Evolutionary conservation across 2,888 invertebrate species (phyloP).

Genomic region (Drosophila differens): DNA sequence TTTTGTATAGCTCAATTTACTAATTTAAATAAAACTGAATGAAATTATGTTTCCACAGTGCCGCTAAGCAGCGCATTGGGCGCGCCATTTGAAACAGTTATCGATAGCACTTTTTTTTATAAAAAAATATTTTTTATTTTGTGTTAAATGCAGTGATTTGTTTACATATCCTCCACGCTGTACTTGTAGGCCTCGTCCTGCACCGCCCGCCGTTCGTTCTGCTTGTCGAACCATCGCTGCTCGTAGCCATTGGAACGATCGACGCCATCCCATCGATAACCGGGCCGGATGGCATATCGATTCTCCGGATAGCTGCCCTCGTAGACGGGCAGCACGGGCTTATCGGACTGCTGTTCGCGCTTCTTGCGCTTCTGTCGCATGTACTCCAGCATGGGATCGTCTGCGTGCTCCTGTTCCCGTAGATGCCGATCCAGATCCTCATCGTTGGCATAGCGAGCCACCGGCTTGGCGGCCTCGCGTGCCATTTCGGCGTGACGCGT

Average conservation of each 20-base stretch:
- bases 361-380: conserved; percentile 88
- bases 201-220: conserved; percentile 90
- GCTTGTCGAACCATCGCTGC: conserved; percentile 92
- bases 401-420: conserved; percentile 91
- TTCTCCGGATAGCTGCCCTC: conserved; percentile 95
- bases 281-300: conserved; percentile 95
- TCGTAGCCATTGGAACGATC: conserved; percentile 99
- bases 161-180: conserved; percentile 96
- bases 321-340: conserved; percentile 89
- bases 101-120: conserved; percentile 6
- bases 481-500: conserved; percentile 90
- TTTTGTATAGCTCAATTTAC: not conserved
- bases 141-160: conserved; percentile 44
- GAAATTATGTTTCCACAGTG: conserved; percentile 2
- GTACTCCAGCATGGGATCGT: conserved; percentile 97
- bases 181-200: conserved; percentile 96
- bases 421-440: conserved; percentile 93
- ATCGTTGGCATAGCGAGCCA: conserved; percentile 96
- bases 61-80: not conserved
- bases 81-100: not conserved
- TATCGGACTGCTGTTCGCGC: conserved; percentile 86
- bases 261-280: conserved; percentile 99
- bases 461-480: conserved; percentile 95
- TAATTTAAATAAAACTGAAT: not conserved
- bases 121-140: conserved; percentile 11